Percentiles rank a stretch among this genome's conserved stretches.
Conservation (phyloP, 2,113 vertebrate species). For the Martes martes region DNA sequence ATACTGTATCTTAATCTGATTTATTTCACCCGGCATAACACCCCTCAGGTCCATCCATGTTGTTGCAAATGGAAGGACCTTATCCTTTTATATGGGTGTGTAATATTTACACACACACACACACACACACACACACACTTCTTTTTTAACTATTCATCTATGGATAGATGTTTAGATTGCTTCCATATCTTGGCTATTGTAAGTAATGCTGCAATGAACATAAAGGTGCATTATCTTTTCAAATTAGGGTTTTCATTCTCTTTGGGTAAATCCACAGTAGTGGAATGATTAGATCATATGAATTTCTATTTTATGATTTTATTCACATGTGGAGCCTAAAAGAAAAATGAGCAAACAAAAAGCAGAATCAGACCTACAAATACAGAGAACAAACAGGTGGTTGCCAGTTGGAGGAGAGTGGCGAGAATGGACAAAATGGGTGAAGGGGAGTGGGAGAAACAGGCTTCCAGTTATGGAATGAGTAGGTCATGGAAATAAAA, state of each 20-base stretch:
- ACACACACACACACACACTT: not conserved
- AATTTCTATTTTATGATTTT: not conserved
- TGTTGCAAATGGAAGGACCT: not conserved
- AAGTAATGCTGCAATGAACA: not conserved
- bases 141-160: not conserved
- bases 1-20: not conserved
- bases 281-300: not conserved
- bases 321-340: not conserved
- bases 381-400: not conserved
- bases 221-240: not conserved
- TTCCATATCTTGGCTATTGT: not conserved
- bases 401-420: not conserved
- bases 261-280: not conserved
- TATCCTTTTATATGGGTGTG: not conserved
- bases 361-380: not conserved
- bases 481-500: not conserved
- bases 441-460: not conserved
- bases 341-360: not conserved
- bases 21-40: not conserved
- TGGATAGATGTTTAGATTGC: not conserved
- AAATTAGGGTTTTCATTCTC: not conserved
- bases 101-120: not conserved
- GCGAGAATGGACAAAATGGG: not conserved
- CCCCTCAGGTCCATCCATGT: not conserved
- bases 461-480: not conserved